These are phyloP conservation scores for Melangyna quadrimaculata DNA, from an alignment of 2,888 invertebrate genomes.

Conservation along the genomic window DNA sequence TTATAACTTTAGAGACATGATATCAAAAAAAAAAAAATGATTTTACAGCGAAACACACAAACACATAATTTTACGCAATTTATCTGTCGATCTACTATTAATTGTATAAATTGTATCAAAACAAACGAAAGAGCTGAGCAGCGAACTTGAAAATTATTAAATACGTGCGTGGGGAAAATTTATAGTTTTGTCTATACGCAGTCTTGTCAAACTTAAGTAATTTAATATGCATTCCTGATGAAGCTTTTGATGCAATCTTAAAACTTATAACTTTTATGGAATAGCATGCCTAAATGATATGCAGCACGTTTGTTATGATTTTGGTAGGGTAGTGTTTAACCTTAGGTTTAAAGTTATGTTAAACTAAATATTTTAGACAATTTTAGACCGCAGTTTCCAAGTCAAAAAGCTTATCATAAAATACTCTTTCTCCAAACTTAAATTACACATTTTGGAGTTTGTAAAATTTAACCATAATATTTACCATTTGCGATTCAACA, in stretches of 20 bases:
- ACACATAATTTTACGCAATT: conserved; percentile 45
- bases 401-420: not conserved
- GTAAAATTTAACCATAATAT: not conserved
- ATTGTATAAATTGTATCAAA: conserved; percentile 1
- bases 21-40: conserved; percentile 3
- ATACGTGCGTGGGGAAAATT: not conserved
- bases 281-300: not conserved
- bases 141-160: conserved; percentile 56
- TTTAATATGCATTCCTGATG: not conserved
- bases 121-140: conserved; percentile 52
- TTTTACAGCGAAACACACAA: not conserved
- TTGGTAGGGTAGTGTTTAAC: not conserved
- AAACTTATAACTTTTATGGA: not conserved
- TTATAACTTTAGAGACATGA: conserved; percentile 26
- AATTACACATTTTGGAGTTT: not conserved
- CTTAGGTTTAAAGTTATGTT: not conserved
- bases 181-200: not conserved
- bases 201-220: not conserved
- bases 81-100: not conserved
- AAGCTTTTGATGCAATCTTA: not conserved
- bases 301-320: not conserved
- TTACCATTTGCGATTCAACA: not conserved
- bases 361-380: not conserved
- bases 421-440: not conserved
- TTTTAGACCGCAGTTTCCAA: too few species aligned